Conservation (phyloP, 2,888 invertebrate genomes). For the Lysandra bellargus region DNA sequence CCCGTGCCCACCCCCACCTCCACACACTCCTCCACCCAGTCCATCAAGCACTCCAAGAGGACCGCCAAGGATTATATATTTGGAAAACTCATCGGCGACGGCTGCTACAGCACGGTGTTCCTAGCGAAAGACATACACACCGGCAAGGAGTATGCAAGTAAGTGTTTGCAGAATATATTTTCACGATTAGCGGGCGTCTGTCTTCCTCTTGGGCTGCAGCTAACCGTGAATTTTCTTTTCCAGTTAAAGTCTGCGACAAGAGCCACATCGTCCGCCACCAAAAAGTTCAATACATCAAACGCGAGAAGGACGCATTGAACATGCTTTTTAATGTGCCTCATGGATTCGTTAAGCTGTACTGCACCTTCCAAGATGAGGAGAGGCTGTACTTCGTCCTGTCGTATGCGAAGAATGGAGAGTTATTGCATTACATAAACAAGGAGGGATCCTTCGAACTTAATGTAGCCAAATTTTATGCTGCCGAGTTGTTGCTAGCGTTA, state of each 20-base stretch:
- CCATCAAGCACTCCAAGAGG: conserved; percentile 81
- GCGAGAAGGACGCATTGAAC: conserved; percentile 97
- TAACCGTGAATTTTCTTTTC: conserved; percentile 53
- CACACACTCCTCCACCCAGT: conserved; percentile 68
- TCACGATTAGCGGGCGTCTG: not conserved
- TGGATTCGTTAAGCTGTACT: conserved; percentile 96
- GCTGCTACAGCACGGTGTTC: conserved; percentile 97
- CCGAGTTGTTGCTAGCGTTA: conserved; percentile 94
- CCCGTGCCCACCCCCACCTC: conserved; percentile 64
- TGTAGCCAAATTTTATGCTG: conserved; percentile 95
- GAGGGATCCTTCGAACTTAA: conserved; percentile 93
- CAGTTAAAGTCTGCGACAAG: conserved; percentile 99
- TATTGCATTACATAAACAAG: conserved; percentile 94
- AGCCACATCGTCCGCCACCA: conserved; percentile 94
- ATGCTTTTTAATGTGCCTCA: conserved; percentile 89
- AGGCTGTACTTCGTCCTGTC: conserved; percentile 97
- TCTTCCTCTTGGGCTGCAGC: not conserved
- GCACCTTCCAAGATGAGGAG: conserved; percentile 97
- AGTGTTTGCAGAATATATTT: conserved; percentile 61
- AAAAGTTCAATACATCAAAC: conserved; percentile 94
- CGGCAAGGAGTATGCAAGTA: conserved; percentile 96
- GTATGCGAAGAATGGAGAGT: conserved; percentile 96
- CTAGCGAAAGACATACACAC: conserved; percentile 95
- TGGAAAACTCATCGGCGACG: conserved; percentile 97
- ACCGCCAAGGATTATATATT: conserved; percentile 95